These are phyloP conservation scores for Epinephelus awoara DNA, from an alignment of 2,797 vertebrate genomes.

Conservation along the genomic window DNA sequence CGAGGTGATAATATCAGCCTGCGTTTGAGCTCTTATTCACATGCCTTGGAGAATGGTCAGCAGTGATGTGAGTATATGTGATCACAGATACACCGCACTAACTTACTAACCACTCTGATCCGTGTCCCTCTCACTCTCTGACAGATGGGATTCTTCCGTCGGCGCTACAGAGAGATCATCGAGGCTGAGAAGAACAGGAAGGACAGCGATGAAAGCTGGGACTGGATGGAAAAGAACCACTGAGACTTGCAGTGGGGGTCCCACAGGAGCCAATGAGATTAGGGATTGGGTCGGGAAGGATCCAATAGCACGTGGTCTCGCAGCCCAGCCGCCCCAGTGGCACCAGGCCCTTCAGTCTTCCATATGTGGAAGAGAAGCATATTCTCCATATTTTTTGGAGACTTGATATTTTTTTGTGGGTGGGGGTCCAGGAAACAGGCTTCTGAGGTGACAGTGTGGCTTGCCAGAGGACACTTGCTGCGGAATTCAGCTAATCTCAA, in stretches of 20 bases:
- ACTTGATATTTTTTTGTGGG: conserved; percentile 88
- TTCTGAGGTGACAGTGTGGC: conserved; percentile 86
- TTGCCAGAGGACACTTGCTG: conserved; percentile 86
- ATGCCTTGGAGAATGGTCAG: not conserved
- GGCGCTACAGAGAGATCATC: conserved; percentile 97
- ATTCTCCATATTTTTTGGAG: conserved; percentile 99
- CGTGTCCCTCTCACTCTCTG: conserved; percentile 34
- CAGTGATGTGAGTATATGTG: not conserved
- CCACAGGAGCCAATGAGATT: conserved; percentile 78
- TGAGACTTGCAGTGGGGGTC: conserved; percentile 81
- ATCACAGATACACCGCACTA: conserved; percentile 22
- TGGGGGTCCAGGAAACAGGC: conserved; percentile 78
- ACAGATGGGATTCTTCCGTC: conserved; percentile 99
- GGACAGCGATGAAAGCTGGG: conserved; percentile 98
- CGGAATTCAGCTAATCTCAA: conserved; percentile 83
- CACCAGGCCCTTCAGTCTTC: conserved; percentile 93
- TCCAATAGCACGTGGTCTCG: conserved; percentile 79
- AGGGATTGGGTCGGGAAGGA: conserved; percentile 91
- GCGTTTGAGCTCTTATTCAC: not conserved
- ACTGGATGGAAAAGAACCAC: conserved; percentile 98
- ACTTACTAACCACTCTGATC: conserved; percentile 14
- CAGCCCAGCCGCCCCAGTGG: conserved; percentile 80
- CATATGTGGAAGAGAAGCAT: conserved; percentile 99
- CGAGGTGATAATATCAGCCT: not conserved
- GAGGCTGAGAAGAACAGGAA: conserved; percentile 98